Base-by-base conservation (phyloP, 2,888 invertebrate species). In the Drosophila infuscata region DNA sequence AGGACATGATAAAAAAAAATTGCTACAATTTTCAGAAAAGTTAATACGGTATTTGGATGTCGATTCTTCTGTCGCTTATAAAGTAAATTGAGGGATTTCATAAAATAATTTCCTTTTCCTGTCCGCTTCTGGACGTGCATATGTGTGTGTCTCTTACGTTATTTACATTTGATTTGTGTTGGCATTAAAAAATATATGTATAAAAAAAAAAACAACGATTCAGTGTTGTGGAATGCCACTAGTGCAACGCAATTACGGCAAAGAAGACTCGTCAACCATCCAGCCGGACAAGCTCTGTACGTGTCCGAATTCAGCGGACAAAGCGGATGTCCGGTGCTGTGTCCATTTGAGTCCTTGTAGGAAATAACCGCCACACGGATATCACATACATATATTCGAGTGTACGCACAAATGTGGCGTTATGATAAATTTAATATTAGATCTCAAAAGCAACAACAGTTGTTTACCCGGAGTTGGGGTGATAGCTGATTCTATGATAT, bases 91-190 rank as follows among this genome's bases (percentile, higher is more conserved):
- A 74, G 78, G 74, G 80, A 88, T 88, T 89, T 82, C 76, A 88
- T 89, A 89, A 88, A 88, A 82, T 85, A 82, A 88, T 88, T 89
- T 88, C 87, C 87, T 83, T 74, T 88, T 89, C 83, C 89, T 68
- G 59, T 63, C 38, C 58, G 20, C 17, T 46, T 20, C 53, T 35
- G 49, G 52, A 48, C 61, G 60, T 57, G 33, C 48, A 74, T 8
- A 33, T 33, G 15, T 52, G 9, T 36, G 17, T 56, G 52, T 36
- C 56, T 54, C 66, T 58, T 66, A 7, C 46, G 65, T 61, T 72
- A 70, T 77, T 84, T 67, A 74, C 58, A 75, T 85, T 75, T 73
- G 36, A 85, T 79, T 74, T 75, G 43, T 29, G 58, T 60, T 61
- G 63, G 3, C 51, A 35, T 58, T 58, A 57, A 76, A 79, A 67